Evolutionary conservation across 2,888 invertebrate species (phyloP).

Genomic region (Tuta absoluta): DNA sequence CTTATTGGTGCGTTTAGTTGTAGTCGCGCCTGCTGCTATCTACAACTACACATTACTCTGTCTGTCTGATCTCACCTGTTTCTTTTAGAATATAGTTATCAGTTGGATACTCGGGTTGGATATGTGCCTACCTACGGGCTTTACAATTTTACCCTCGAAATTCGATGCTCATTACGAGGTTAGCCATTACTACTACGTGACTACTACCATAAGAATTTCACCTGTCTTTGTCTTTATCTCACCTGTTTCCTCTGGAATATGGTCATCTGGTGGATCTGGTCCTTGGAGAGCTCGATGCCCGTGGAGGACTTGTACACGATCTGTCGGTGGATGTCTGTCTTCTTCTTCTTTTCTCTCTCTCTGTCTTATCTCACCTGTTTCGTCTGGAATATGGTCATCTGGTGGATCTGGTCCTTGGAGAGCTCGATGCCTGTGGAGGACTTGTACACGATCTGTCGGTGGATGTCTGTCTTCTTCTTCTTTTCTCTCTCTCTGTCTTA

Average conservation of each 20-base stretch:
- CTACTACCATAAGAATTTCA: no score
- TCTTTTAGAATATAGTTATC: no score
- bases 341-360: conserved; percentile 55
- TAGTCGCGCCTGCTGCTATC: no score
- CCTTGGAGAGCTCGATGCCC: conserved; percentile 82
- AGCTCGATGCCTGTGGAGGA: conserved; percentile 82
- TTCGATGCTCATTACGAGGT: no score
- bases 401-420: conserved; percentile 84
- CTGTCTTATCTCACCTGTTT: conserved; percentile 82
- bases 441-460: conserved; percentile 77
- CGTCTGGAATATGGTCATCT: conserved; percentile 87
- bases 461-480: conserved; percentile 61
- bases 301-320: conserved; percentile 81
- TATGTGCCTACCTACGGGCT: no score
- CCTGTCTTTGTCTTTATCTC: conserved; percentile 50
- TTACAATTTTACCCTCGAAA: no score
- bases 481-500: conserved; percentile 56
- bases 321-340: no score
- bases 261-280: conserved; percentile 85
- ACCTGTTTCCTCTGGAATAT: conserved; percentile 89
- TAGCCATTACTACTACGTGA: no score
- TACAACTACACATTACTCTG: no score
- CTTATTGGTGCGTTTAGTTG: no score
- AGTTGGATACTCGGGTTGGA: no score
- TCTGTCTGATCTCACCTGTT: no score